Base-by-base conservation (phyloP, 2,113 vertebrate genomes). In the Phrynosoma blainvillii region DNA sequence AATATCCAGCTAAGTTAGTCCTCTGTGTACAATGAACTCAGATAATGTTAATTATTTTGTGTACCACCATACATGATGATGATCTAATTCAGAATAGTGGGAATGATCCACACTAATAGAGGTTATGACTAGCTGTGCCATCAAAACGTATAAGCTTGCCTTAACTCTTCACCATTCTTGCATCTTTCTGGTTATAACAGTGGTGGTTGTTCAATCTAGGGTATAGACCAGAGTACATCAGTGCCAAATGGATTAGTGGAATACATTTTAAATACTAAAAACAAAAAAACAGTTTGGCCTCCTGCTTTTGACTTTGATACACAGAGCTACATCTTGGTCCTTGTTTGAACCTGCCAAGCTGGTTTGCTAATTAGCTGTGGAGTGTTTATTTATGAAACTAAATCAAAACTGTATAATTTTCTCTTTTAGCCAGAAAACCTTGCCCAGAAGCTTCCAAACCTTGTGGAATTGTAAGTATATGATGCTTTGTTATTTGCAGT, bases 371-470 rank as follows among this genome's bases (percentile, higher is more conserved):
- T 73, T 84, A 25, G 47, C 12, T 4, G 18, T 23, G 89, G 78
- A 84, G 71, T 89, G 84, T 83, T 70, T 87, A 20, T 1, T 88
- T 88, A 92, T 84, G 91, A 94, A 91, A 87, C 27, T 93, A 95
- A 92, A 85, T 89, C 95, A 95, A 95, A 80, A 88, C 10, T n/a
- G 62, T 30, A 18, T 95, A 89, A 85, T 94, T 86, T 96, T 97
- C 96, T 96, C 96, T 97, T 97, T 96, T 96, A 99, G 99, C 99
- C 99, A 93, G 98, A 99, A 94, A 98, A 98, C 96, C 97, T 99
- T 95, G 98, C 98, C 87, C 98, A 99, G 97, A 99, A 99, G 96
- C 98, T 99, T 90, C 99, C 98, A 93, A 99, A 99, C 96, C 97
- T 99, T 83, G 98, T 99, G 94, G 98, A 99, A 96, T 94, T 99